phyloP scores from a whole-genome alignment of 2,888 invertebrate species.

The Acleris holmiana region DNA sequence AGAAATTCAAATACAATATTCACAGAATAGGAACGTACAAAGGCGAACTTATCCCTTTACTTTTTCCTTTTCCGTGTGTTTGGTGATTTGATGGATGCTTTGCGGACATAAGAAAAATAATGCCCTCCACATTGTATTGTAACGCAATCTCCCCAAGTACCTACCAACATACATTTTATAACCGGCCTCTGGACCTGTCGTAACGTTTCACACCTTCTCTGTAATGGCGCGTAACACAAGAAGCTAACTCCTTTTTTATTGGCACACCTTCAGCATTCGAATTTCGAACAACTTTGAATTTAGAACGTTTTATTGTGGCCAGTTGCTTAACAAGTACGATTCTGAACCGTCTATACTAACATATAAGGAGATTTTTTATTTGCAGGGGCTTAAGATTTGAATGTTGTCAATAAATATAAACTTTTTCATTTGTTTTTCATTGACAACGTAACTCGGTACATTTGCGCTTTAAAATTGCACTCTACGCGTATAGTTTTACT shows the following conservation, averaged over 20 bases:
- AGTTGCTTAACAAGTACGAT: conserved; percentile 34
- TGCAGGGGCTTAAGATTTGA: conserved; percentile 50
- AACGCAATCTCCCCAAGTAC: conserved; percentile 13
- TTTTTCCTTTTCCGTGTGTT: too few relatives aligned
- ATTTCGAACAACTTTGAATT: conserved; percentile 79
- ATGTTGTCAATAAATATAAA: conserved; percentile 75
- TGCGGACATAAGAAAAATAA: neutral
- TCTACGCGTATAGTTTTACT: conserved; percentile 21
- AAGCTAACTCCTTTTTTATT: conserved; percentile 82
- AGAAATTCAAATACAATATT: too few relatives aligned
- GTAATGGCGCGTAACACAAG: conserved; percentile 73
- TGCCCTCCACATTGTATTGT: neutral
- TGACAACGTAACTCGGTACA: conserved; percentile 45
- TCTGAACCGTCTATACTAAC: conserved; percentile 42
- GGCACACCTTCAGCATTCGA: conserved; percentile 77
- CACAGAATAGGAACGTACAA: too few relatives aligned
- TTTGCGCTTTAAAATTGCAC: conserved; percentile 41
- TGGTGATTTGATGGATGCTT: too few relatives aligned
- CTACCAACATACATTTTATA: conserved; percentile 13
- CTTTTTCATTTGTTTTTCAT: conserved; percentile 61
- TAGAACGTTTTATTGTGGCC: conserved; percentile 72
- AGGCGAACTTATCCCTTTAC: too few relatives aligned
- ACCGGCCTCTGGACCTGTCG: conserved; percentile 56
- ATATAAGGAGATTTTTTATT: conserved; percentile 49
- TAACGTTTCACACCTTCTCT: conserved; percentile 55